Conservation (phyloP, 2,113 vertebrate species). For the Cisticola juncidis region DNA sequence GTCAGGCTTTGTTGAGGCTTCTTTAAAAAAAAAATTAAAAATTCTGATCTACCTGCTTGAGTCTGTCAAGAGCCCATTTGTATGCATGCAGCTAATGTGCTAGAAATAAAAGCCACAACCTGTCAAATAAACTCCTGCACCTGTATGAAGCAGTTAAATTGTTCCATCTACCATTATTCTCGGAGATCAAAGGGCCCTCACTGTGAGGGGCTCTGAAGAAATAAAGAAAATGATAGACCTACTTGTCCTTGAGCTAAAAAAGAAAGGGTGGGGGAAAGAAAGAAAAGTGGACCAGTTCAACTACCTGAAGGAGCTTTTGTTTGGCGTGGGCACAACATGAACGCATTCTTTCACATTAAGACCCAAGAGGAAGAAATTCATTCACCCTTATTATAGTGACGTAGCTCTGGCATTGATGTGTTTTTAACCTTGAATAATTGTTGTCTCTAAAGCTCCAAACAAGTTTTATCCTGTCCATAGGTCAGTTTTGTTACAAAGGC, state of each 20-base stretch:
- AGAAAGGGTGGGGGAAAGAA: slow-evolving; percentile 5
- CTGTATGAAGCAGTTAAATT: slow-evolving; percentile 78
- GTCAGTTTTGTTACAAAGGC: slow-evolving; percentile 98
- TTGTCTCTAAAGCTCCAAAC: slow-evolving; percentile 86
- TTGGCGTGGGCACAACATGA: slow-evolving; percentile 66
- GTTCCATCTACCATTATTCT: slow-evolving; percentile 77
- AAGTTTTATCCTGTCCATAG: slow-evolving; percentile 96
- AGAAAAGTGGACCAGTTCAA: slow-evolving; percentile 54
- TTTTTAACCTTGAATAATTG: slow-evolving; percentile 89
- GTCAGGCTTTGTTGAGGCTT: slow-evolving; percentile 54
- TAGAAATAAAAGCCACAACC: slow-evolving; percentile 78
- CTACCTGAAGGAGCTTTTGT: slow-evolving; percentile 82
- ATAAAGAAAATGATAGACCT: slow-evolving; percentile 74
- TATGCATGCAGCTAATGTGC: slow-evolving; percentile 74
- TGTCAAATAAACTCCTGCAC: slow-evolving; percentile 80
- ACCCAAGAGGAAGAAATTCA: slow-evolving; percentile 81
- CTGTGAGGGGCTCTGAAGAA: slow-evolving; percentile 66
- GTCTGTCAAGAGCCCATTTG: slow-evolving; percentile 76
- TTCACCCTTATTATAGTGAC: slow-evolving; percentile 78
- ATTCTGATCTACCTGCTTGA: slow-evolving; percentile 74
- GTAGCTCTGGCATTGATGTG: slow-evolving; percentile 79
- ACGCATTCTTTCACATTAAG: slow-evolving; percentile 78
- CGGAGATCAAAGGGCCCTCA: slow-evolving; percentile 77
- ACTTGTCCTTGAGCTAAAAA: slow-evolving; percentile 72
- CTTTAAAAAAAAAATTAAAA: background rate